Base-by-base conservation (phyloP, 2,797 vertebrate genomes). In the Mus spretus region DNA sequence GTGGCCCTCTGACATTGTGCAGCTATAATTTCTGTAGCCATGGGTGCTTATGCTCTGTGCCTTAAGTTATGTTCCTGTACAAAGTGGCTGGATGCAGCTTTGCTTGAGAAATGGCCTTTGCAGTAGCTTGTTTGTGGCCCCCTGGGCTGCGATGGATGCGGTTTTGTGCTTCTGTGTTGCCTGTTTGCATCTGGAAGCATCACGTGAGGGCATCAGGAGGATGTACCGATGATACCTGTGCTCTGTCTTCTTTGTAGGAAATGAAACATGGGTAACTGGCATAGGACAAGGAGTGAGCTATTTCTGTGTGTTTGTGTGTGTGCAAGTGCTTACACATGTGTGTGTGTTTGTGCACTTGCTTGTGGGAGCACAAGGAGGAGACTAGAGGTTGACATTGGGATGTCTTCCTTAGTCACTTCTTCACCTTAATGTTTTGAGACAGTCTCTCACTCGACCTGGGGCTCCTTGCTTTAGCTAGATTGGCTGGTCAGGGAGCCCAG, bases 161-260 rank as follows among this genome's bases (percentile, higher is more conserved):
- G 10, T 6, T 82, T 57, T 17, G 4, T 79, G 70, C 55, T 90
- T 96, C 77, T 31, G 11, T 6, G 0, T 3, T 3, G 40, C 5
- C 34, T 0, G 3, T n/a, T 8, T 0, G 61, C 40, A 40, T 20
- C 92, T 74, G 2, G 84, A 75, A 47, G 74, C 7, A 65, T 31
- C 0, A 2, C 11, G 37, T 1, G 2, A 65, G 89, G 37, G 28
- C 22, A 13, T 20, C 13, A 28, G 31, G 24, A 40, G 44, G 15
- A 13, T 1, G 2, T 0, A 14, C 0, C 37, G 3, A 40, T 44
- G 44, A 44, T 44, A 44, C 44, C 3, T 44, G 44, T 44, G 44
- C 37, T 78, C 50, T n/a, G 47, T 34, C 34, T 80, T 85, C 31
- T 61, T 11, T 13, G n/a, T 19, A 28, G 17, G 28, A 63, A 6